These are phyloP conservation scores for Tenthredo livida DNA, from an alignment of 2,888 invertebrate species.

Conservation along the genomic window DNA sequence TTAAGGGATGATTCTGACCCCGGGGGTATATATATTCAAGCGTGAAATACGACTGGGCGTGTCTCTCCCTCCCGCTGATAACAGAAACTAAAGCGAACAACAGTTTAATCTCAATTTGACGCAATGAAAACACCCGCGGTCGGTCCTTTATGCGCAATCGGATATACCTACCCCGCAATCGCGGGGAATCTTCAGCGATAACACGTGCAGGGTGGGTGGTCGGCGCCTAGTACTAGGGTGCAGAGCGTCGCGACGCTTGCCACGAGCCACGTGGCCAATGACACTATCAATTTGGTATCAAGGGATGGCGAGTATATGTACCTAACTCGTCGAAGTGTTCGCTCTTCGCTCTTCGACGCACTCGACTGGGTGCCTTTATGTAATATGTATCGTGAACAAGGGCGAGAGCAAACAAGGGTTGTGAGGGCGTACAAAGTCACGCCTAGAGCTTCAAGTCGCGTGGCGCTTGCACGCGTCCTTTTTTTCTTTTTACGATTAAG, in stretches of 20 bases:
- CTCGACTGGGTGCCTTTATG: slow-evolving; percentile 32
- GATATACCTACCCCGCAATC: slow-evolving; percentile 21
- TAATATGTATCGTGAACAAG: slow-evolving; percentile 46
- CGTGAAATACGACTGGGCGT: slow-evolving; percentile 44
- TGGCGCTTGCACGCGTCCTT: slow-evolving; percentile 29
- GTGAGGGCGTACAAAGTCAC: slow-evolving; percentile 37
- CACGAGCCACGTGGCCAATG: slow-evolving; percentile 53
- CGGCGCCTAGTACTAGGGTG: neutral
- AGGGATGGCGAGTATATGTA: slow-evolving; percentile 31
- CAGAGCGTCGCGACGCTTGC: slow-evolving; percentile 22
- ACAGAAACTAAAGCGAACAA: slow-evolving; percentile 33
- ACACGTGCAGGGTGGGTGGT: slow-evolving; percentile 27
- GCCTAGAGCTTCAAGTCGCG: slow-evolving; percentile 21
- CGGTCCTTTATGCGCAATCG: slow-evolving; percentile 31
- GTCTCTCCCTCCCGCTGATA: slow-evolving; percentile 31
- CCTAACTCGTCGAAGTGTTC: neutral
- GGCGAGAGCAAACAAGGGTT: slow-evolving; percentile 50
- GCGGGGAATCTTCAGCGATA: slow-evolving; percentile 38
- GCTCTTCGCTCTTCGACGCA: slow-evolving; percentile 12
- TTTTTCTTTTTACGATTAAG: slow-evolving; percentile 47
- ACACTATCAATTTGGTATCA: slow-evolving; percentile 56
- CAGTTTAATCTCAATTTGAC: slow-evolving; percentile 52
- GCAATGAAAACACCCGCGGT: slow-evolving; percentile 50
- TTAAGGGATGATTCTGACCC: slow-evolving; percentile 34
- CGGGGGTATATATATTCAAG: slow-evolving; percentile 12